Base-by-base conservation (phyloP, 2,797 vertebrate genomes). In the Gorsachius magnificus region DNA sequence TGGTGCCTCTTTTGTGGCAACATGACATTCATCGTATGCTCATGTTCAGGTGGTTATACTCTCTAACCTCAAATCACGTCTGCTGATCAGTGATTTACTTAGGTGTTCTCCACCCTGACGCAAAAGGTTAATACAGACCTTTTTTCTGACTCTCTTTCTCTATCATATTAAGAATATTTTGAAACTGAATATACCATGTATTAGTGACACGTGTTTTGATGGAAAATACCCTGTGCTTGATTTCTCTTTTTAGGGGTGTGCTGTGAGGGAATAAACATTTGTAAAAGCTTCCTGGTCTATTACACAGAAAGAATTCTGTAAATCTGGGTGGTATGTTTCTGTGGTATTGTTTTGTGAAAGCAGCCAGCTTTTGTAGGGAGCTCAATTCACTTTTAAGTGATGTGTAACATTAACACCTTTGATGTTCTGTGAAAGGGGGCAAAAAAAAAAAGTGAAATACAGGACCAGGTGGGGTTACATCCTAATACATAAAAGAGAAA, bases 1-100 rank as follows among this genome's bases (percentile, higher is more conserved):
- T 53, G 53, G 50, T 71, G 45, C 29, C 29, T 54, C 19, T 35
- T 5, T 13, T 61, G 38, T 41, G 50, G 20, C 66, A 72, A 45
- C 3, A 4, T 17, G n/a, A 46, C 16, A 2, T 41, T 63, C 7
- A 4, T 6, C 11, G 45, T 29, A 2, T 13, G 35, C 33, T 77
- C 28, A 5, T 0, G 0, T n/a, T 76, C 25, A 29, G 46, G n/a
- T 58, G 53, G 8, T 58, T 66, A 24, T n/a, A 26, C 0, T 61
- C 20, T 63, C 60, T 64, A 14, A 41, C 10, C 11, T 92, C 69
- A n/a, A 4, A 19, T 8, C 0, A 0, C 60, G 13, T 45, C 26
- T 3, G 0, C 61, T 75, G 18, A n/a, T 41, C 57, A 43, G 68
- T 0, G 0, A 22, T 74, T 86, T 56, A 10, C 48, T 56, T 36